Conservation (phyloP, 2,888 invertebrate species). For the Blomia tropicalis region DNA sequence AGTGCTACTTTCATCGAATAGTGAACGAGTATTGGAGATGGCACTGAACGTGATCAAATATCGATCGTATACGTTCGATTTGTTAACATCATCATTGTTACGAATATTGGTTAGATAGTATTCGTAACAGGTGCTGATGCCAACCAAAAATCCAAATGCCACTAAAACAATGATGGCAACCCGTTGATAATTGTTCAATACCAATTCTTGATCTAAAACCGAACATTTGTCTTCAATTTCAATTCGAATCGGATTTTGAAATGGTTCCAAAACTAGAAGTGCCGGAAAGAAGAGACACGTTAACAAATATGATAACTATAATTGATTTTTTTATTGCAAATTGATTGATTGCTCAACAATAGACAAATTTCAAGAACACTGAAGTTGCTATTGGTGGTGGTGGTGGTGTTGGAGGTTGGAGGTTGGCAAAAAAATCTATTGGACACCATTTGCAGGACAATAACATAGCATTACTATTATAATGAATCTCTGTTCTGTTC, state of each 20-base stretch:
- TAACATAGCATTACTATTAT: too few relatives aligned
- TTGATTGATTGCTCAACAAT: not conserved
- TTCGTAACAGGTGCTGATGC: constrained; percentile 13
- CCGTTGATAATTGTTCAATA: constrained; percentile 8
- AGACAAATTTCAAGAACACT: too few relatives aligned
- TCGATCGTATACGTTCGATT: constrained; percentile 4
- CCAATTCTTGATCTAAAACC: not conserved
- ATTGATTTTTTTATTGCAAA: not conserved
- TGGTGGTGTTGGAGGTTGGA: too few relatives aligned
- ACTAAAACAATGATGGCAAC: constrained; percentile 16
- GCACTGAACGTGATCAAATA: constrained; percentile 18
- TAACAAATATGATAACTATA: not conserved
- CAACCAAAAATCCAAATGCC: constrained; percentile 1
- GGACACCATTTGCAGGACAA: too few relatives aligned
- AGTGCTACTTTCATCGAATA: constrained; percentile 5
- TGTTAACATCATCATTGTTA: not conserved
- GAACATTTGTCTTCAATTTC: constrained; percentile 16
- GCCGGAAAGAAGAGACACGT: not conserved
- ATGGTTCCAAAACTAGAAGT: not conserved
- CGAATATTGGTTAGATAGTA: constrained; percentile 1
- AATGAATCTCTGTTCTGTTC: too few relatives aligned
- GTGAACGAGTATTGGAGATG: constrained; percentile 16
- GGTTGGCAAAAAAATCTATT: too few relatives aligned
- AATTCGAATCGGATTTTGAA: not conserved
- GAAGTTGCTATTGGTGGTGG: too few relatives aligned